Evolutionary conservation across 2,888 invertebrate species (phyloP).

Genomic region (Dioctria rufipes): DNA sequence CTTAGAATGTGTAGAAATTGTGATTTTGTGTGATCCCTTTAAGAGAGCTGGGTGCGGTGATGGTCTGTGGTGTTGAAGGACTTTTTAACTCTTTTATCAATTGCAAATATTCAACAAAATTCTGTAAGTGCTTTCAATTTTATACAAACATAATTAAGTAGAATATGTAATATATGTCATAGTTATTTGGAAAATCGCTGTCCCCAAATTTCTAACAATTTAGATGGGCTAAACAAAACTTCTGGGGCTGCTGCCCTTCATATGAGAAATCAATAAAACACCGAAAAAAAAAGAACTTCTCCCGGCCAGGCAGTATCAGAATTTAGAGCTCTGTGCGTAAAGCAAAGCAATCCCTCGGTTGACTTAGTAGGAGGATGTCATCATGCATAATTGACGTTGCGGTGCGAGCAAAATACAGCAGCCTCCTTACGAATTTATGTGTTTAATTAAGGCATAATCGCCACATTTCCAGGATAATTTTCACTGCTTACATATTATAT

Average conservation of each 20-base stretch:
- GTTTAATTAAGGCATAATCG: slow-evolving; percentile 47
- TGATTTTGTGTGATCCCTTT: background rate
- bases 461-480: background rate
- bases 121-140: background rate
- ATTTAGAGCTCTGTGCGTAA: slow-evolving; percentile 4
- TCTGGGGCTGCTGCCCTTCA: slow-evolving; percentile 43
- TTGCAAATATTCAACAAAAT: background rate
- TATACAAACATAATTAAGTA: background rate
- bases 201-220: too few species aligned
- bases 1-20: slow-evolving; percentile 9
- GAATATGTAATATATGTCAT: background rate
- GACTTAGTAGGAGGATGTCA: slow-evolving; percentile 35
- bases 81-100: background rate
- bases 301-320: slow-evolving; percentile 6
- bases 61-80: background rate
- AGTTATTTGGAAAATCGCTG: too few species aligned
- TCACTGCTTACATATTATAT: background rate
- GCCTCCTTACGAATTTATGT: slow-evolving; percentile 26
- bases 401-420: background rate
- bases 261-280: slow-evolving; percentile 45
- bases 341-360: slow-evolving; percentile 36
- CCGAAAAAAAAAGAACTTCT: slow-evolving; percentile 49
- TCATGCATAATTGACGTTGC: slow-evolving; percentile 46
- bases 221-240: slow-evolving; percentile 17
- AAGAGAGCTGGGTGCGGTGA: background rate